Conservation (phyloP, 2,113 vertebrate species). For the Pseudorhombus dupliciocellatus region DNA sequence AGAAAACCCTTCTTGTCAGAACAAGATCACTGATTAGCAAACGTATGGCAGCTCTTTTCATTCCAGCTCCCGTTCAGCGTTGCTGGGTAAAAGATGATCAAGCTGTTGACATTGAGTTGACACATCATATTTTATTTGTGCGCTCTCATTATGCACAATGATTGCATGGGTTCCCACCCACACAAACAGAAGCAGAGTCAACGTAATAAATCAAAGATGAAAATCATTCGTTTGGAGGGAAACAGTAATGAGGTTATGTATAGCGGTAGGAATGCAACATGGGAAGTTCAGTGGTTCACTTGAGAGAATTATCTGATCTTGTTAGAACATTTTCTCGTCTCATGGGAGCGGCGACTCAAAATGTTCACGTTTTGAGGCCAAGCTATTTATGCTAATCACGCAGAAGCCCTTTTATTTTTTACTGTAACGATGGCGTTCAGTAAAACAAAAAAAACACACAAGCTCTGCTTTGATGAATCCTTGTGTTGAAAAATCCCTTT, state of each 20-base stretch:
- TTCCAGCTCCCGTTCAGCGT: conserved; percentile 27
- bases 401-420: not conserved
- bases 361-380: not conserved
- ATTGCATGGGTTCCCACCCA: not conserved
- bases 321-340: not conserved
- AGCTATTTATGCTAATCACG: not conserved
- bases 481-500: too few species aligned
- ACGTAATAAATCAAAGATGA: conserved; percentile 13
- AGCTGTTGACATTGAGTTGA: conserved; percentile 15
- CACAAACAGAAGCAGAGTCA: conserved; percentile 2
- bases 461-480: too few species aligned
- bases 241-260: not conserved
- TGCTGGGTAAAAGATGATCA: conserved; percentile 8
- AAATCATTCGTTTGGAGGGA: not conserved
- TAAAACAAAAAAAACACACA: too few species aligned
- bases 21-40: conserved; percentile 17
- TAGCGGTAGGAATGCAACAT: not conserved
- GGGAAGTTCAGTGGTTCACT: not conserved
- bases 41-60: conserved; percentile 5
- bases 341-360: not conserved
- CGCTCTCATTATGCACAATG: conserved; percentile 2
- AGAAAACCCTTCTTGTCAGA: conserved; percentile 19
- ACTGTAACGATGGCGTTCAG: not conserved
- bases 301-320: not conserved
- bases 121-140: conserved; percentile 24